Evolutionary conservation across 2,113 vertebrate species (phyloP).

Genomic region (Grus americana): DNA sequence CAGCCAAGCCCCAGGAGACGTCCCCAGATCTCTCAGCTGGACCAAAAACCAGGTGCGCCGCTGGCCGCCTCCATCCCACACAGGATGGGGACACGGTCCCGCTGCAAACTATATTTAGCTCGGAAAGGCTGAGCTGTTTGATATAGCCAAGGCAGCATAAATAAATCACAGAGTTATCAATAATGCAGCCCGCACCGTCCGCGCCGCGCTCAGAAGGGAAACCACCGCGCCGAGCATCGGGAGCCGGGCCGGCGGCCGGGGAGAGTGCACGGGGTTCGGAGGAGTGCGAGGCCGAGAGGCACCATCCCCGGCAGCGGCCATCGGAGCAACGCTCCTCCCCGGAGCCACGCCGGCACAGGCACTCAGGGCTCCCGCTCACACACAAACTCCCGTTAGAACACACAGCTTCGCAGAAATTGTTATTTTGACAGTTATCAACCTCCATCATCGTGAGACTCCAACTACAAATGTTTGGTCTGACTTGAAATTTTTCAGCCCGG

Average conservation of each 20-base stretch:
- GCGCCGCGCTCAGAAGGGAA: neutral
- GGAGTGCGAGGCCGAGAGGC: neutral
- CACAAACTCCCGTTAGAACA: neutral
- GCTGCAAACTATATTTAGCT: neutral
- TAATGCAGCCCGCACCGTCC: neutral
- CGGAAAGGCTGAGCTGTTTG: neutral
- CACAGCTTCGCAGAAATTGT: neutral
- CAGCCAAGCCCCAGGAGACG: neutral
- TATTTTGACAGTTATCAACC: slow-evolving; percentile 41
- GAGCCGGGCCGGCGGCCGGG: fast-evolving
- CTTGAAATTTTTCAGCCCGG: slow-evolving; percentile 1
- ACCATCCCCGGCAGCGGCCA: neutral
- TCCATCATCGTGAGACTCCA: neutral
- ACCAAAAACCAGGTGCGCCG: fast-evolving
- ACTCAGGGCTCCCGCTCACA: neutral
- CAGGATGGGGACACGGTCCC: neutral
- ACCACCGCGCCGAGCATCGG: neutral
- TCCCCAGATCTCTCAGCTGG: neutral
- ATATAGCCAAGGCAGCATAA: neutral
- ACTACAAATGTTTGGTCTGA: slow-evolving; percentile 25
- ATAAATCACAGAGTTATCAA: slow-evolving; percentile 28
- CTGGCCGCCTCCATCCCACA: neutral
- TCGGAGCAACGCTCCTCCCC: fast-evolving
- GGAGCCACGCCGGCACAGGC: neutral
- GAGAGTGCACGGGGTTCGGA: fast-evolving